These are phyloP conservation scores for Heterohyrax brucei DNA, from an alignment of 2,797 vertebrate genomes.

Conservation along the genomic window DNA sequence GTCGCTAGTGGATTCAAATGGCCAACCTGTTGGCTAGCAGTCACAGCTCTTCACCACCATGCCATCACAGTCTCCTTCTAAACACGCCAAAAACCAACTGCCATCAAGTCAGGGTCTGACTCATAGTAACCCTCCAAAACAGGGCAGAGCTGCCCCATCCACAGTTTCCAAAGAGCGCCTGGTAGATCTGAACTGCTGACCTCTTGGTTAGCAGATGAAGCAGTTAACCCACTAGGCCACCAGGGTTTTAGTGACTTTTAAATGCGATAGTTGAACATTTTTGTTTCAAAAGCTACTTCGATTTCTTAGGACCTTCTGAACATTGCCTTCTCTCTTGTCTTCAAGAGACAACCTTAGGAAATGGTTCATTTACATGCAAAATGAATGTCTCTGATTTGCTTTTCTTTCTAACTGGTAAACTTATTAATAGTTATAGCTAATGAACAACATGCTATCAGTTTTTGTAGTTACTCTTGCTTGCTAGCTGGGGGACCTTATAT, in stretches of 20 bases:
- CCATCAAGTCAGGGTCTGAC: too few relatives aligned
- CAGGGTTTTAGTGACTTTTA: constrained; percentile 6
- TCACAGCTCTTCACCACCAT: too few relatives aligned
- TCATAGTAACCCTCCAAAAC: too few relatives aligned
- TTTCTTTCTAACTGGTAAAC: constrained; percentile 62
- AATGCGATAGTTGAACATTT: constrained; percentile 32
- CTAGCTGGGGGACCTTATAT: background rate
- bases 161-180: too few relatives aligned
- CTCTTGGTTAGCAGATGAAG: too few relatives aligned
- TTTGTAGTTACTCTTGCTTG: constrained; percentile 19
- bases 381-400: constrained; percentile 52
- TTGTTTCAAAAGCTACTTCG: constrained; percentile 44
- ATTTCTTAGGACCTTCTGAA: constrained; percentile 20
- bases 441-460: constrained; percentile 17
- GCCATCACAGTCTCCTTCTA: too few relatives aligned
- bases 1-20: too few relatives aligned
- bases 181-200: too few relatives aligned
- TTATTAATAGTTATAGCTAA: constrained; percentile 50
- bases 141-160: too few relatives aligned
- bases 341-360: constrained; percentile 45
- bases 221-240: too few relatives aligned
- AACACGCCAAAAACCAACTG: too few relatives aligned
- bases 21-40: too few relatives aligned
- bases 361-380: background rate
- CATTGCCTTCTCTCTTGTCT: background rate